A percentile compares a stretch with the other conserved stretches of the same genome.
phyloP scores from a whole-genome alignment of 2,888 invertebrate species.

The Aplocera efformata region DNA sequence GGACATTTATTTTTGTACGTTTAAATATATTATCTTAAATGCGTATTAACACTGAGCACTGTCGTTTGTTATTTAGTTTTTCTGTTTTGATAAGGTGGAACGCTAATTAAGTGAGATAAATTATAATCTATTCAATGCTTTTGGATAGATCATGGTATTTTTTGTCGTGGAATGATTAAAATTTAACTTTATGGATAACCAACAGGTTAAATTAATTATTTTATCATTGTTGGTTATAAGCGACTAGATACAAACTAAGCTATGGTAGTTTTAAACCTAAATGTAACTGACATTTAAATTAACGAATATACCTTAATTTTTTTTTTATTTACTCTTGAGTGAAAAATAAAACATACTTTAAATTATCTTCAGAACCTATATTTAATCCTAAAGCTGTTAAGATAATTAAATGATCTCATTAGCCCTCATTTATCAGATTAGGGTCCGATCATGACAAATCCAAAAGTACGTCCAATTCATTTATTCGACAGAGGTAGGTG shows the following conservation, averaged over 20 bases:
- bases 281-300: too few relatives aligned
- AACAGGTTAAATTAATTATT: too few relatives aligned
- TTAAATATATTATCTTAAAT: constrained; percentile 79
- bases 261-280: too few relatives aligned
- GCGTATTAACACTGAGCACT: constrained; percentile 75
- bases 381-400: constrained; percentile 45
- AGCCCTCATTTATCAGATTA: constrained; percentile 65
- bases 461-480: constrained; percentile 64
- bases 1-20: constrained; percentile 74
- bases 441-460: constrained; percentile 54
- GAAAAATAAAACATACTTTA: constrained; percentile 1
- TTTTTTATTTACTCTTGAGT: too few relatives aligned
- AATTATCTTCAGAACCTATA: constrained; percentile 34
- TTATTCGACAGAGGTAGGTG: constrained; percentile 44
- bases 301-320: too few relatives aligned
- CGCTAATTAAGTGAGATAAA: constrained; percentile 26
- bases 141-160: not conserved
- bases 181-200: too few relatives aligned
- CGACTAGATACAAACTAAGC: too few relatives aligned
- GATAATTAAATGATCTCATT: constrained; percentile 66
- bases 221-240: too few relatives aligned
- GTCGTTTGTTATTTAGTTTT: constrained; percentile 61
- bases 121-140: not conserved
- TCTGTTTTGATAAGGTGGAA: constrained; percentile 45
- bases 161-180: too few relatives aligned